Evolutionary conservation across 2,888 invertebrate genomes (phyloP).

Genomic region (Steromphala cineraria): DNA sequence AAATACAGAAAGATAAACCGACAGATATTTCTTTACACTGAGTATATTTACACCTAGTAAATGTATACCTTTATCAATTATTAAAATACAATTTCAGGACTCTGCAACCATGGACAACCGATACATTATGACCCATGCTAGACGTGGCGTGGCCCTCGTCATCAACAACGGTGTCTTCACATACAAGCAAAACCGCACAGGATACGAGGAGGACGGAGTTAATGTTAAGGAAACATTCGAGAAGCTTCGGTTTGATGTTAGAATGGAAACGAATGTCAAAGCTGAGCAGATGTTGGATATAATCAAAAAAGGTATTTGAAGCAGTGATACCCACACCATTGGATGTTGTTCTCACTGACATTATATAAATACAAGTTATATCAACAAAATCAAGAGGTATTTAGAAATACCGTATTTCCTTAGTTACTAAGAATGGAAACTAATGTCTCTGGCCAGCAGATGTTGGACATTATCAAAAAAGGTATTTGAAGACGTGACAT

Average conservation of each 20-base stretch:
- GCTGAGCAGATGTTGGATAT: constrained; percentile 82
- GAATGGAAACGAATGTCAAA: constrained; percentile 81
- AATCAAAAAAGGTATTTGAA: constrained; percentile 79
- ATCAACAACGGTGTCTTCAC: constrained; percentile 92
- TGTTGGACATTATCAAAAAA: constrained; percentile 82
- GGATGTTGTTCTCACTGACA: no score
- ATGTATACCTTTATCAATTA: no score
- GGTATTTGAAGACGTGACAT: constrained; percentile 72
- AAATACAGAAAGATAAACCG: no score
- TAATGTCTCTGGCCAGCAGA: no score
- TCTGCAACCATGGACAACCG: neutral
- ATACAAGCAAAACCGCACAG: constrained; percentile 77
- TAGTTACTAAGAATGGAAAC: no score
- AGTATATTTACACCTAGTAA: no score
- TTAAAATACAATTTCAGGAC: no score
- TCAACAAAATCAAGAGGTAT: no score
- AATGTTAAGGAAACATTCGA: constrained; percentile 80
- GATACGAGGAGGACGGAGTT: constrained; percentile 90
- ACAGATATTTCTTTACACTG: no score
- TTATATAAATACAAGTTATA: no score
- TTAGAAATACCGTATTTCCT: no score
- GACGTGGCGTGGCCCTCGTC: constrained; percentile 89
- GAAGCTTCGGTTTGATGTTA: constrained; percentile 83
- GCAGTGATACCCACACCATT: no score
- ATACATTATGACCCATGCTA: constrained; percentile 89